Conservation (phyloP, 2,113 vertebrate genomes). For the Euleptes europaea region DNA sequence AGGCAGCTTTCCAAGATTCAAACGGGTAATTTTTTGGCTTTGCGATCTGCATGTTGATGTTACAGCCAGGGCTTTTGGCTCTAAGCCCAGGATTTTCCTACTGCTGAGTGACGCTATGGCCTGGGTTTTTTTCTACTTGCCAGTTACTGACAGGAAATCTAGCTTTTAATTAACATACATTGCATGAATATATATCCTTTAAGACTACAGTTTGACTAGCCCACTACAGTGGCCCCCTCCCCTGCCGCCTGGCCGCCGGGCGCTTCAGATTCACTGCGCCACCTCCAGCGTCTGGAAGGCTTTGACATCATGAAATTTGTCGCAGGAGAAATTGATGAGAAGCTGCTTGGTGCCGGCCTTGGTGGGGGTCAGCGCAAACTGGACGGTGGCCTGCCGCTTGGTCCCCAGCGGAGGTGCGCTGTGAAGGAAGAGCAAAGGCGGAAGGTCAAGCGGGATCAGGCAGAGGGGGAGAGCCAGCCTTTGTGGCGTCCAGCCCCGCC, state of each 20-base stretch:
- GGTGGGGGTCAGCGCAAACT: slow-evolving; percentile 70
- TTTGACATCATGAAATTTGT: slow-evolving; percentile 75
- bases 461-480: background rate
- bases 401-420: slow-evolving; percentile 70
- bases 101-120: too few species aligned
- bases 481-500: too few species aligned
- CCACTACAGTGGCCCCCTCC: background rate
- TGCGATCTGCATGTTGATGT: too few species aligned
- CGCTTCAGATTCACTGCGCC: slow-evolving; percentile 48
- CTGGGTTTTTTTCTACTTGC: too few species aligned
- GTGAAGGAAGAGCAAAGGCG: background rate
- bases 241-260: background rate
- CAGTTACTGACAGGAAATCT: too few species aligned
- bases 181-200: too few species aligned
- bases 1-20: too few species aligned
- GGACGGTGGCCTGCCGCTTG: slow-evolving; percentile 62
- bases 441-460: background rate
- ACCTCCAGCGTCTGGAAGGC: slow-evolving; percentile 72
- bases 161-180: too few species aligned
- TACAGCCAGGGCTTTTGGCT: too few species aligned
- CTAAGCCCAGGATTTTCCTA: too few species aligned
- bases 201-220: too few species aligned
- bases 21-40: too few species aligned
- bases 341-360: slow-evolving; percentile 72
- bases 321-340: slow-evolving; percentile 73